These are phyloP conservation scores for Omphaloscelis lunosa DNA, from an alignment of 2,888 invertebrate genomes.

Conservation along the genomic window DNA sequence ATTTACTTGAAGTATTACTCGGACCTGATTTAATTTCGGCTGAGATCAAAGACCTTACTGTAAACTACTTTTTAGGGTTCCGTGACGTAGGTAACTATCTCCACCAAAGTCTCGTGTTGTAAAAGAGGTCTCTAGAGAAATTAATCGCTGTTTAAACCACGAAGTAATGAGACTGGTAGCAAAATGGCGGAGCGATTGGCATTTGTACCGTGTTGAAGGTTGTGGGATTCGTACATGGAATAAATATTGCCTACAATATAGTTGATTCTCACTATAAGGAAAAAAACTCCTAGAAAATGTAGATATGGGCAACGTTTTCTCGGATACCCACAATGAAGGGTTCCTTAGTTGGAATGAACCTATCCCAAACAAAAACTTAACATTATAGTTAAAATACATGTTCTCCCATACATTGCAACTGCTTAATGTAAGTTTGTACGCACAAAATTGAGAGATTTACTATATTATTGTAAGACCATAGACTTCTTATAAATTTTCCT, in stretches of 20 bases:
- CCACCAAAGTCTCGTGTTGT: neutral
- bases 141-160: neutral
- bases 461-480: too few species aligned
- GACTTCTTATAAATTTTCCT: too few species aligned
- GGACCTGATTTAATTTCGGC: conserved; percentile 13
- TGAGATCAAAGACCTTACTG: conserved; percentile 32
- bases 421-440: too few species aligned
- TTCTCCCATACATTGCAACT: too few species aligned
- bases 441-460: too few species aligned
- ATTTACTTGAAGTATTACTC: conserved; percentile 27
- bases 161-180: neutral
- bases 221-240: neutral
- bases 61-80: conserved; percentile 15
- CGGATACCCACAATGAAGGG: too few species aligned
- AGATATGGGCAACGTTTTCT: neutral
- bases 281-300: neutral
- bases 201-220: neutral
- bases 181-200: neutral
- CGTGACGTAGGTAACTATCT: neutral
- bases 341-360: too few species aligned
- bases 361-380: too few species aligned
- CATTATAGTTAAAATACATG: too few species aligned
- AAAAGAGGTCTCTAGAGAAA: conserved; percentile 12
- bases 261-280: neutral
- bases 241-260: neutral